Evolutionary conservation across 2,888 invertebrate species (phyloP).

Genomic region (Hyles lineata): DNA sequence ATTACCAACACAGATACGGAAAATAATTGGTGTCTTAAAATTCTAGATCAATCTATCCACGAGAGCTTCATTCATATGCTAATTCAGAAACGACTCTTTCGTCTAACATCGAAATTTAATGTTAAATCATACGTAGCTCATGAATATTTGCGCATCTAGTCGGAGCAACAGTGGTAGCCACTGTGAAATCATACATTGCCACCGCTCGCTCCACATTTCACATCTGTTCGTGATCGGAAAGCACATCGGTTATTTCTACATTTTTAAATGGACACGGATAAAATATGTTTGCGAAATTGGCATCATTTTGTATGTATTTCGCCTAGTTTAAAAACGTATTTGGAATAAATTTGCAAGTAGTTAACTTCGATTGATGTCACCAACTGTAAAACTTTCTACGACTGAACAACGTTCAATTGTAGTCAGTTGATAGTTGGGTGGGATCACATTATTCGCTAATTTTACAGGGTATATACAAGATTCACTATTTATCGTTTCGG

Average conservation of each 20-base stretch:
- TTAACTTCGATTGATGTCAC: too few species aligned
- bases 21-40: not conserved
- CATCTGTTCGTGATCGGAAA: conserved; percentile 55
- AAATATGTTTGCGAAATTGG: conserved; percentile 37
- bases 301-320: conserved; percentile 1
- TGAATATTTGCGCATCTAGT: conserved; percentile 26
- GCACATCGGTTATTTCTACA: conserved; percentile 51
- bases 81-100: not conserved
- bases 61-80: not conserved
- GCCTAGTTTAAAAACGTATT: conserved; percentile 7
- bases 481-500: not conserved
- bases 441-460: too few species aligned
- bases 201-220: conserved; percentile 49
- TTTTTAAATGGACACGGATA: conserved; percentile 52
- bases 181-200: conserved; percentile 51
- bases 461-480: too few species aligned
- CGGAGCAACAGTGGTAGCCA: conserved; percentile 35
- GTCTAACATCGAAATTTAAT: not conserved
- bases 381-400: too few species aligned
- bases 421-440: too few species aligned
- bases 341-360: not conserved
- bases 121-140: conserved; percentile 10
- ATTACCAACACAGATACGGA: too few species aligned
- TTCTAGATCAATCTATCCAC: not conserved
- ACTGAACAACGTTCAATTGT: too few species aligned